These are phyloP conservation scores for Rhagium mordax DNA, from an alignment of 2,888 invertebrate genomes.

Conservation along the genomic window DNA sequence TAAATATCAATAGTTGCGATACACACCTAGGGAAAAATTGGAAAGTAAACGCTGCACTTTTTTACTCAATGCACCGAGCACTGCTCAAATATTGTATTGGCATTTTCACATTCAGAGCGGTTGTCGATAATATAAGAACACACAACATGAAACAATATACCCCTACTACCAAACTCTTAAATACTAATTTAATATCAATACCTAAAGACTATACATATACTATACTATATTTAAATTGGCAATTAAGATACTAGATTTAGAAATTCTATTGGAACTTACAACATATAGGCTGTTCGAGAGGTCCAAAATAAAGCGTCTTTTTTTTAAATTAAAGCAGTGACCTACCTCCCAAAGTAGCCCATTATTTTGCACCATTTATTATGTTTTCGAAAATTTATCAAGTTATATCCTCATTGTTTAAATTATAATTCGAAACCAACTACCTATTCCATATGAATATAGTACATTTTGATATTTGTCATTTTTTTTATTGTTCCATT, in stretches of 20 bases:
- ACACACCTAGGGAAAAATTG: conserved; percentile 50
- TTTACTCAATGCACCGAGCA: conserved; percentile 41
- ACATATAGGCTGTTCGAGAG: conserved; percentile 61
- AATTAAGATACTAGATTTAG: conserved; percentile 69
- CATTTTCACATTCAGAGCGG: conserved; percentile 56
- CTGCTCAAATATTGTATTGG: conserved; percentile 24
- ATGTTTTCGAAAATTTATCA: conserved; percentile 39
- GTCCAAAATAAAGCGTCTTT: conserved; percentile 64
- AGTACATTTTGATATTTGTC: conserved; percentile 42
- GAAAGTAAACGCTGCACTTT: conserved; percentile 43
- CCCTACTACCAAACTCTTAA: conserved; percentile 70
- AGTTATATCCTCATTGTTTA: conserved; percentile 24
- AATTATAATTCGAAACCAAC: conserved; percentile 29
- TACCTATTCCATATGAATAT: conserved; percentile 40
- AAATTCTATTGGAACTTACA: conserved; percentile 69
- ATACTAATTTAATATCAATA: conserved; percentile 68
- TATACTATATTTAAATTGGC: conserved; percentile 66
- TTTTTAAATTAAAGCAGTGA: conserved; percentile 62
- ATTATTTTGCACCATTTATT: conserved; percentile 65
- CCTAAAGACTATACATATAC: conserved; percentile 64
- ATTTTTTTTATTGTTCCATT: conserved; percentile 51
- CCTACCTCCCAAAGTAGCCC: conserved; percentile 58
- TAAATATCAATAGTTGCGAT: conserved; percentile 27
- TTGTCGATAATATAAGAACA: conserved; percentile 63
- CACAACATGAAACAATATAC: conserved; percentile 64